phyloP scores from a whole-genome alignment of 2,888 invertebrate species.

The Drosophila siamana region DNA sequence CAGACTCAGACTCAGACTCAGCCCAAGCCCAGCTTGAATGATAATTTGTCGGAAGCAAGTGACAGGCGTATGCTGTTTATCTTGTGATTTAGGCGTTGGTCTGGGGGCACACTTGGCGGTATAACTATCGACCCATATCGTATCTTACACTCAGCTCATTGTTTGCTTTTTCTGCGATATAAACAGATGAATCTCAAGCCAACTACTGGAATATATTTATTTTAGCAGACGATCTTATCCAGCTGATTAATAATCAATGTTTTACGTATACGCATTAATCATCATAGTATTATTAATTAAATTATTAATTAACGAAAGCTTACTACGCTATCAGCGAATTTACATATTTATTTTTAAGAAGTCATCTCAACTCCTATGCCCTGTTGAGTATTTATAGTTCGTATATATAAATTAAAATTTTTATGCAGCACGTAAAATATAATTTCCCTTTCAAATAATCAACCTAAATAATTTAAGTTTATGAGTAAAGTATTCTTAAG shows the following conservation, averaged over 20 bases:
- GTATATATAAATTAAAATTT: no score
- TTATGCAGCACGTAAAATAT: no score
- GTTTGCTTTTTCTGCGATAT: neutral
- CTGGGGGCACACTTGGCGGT: slow-evolving; percentile 50
- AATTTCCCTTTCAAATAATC: no score
- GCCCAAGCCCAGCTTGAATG: slow-evolving; percentile 50
- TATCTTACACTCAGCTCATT: neutral
- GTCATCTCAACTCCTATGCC: no score
- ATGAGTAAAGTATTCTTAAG: no score
- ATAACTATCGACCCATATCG: slow-evolving; percentile 1
- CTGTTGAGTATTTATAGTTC: no score
- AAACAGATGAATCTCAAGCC: neutral
- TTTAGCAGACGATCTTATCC: no score
- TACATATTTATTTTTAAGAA: no score
- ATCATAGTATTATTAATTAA: neutral
- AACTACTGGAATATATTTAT: neutral
- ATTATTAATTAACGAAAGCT: neutral
- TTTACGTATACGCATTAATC: neutral
- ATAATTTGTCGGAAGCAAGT: slow-evolving; percentile 79
- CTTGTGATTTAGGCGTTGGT: slow-evolving; percentile 71
- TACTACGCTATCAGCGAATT: no score
- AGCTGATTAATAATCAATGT: neutral
- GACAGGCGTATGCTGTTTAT: slow-evolving; percentile 80
- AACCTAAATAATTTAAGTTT: no score
- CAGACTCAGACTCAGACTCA: slow-evolving; percentile 21